Evolutionary conservation across 2,888 invertebrate genomes (phyloP).

Genomic region (Cistogaster globosa): DNA sequence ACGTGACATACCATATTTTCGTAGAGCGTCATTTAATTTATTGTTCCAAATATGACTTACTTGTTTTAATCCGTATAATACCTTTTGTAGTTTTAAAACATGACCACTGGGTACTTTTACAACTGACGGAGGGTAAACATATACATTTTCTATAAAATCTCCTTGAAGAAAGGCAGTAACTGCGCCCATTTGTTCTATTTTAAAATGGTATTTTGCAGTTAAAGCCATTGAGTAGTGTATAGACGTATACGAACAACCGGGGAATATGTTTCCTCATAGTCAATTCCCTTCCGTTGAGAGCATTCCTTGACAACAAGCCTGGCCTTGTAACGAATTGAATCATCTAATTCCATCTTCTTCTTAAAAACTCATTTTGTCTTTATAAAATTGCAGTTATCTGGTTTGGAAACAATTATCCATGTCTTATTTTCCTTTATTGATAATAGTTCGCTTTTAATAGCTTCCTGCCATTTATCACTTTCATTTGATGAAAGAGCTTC

Average conservation of each 20-base stretch:
- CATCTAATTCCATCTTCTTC: background rate
- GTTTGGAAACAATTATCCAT: background rate
- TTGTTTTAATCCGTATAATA: slow-evolving; percentile 72
- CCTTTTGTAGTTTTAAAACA: slow-evolving; percentile 63
- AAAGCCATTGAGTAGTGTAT: background rate
- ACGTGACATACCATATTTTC: slow-evolving; percentile 22
- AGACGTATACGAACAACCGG: background rate
- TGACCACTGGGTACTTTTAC: slow-evolving; percentile 25
- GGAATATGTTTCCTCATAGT: slow-evolving; percentile 44
- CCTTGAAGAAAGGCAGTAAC: slow-evolving; percentile 49
- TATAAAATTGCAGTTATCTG: background rate
- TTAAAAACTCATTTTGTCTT: background rate
- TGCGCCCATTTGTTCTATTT: too few relatives aligned
- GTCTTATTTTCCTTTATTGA: background rate
- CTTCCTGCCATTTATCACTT: background rate
- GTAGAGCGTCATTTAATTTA: slow-evolving; percentile 56
- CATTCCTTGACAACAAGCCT: background rate
- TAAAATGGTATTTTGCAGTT: slow-evolving; percentile 2
- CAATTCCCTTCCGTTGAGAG: slow-evolving; percentile 37
- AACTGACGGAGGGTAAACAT: slow-evolving; percentile 54
- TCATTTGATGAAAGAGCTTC: background rate
- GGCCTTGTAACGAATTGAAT: background rate
- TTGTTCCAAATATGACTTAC: slow-evolving; percentile 68
- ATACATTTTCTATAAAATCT: slow-evolving; percentile 62
- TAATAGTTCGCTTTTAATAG: background rate